Evolutionary conservation across 2,797 vertebrate species (phyloP).

Genomic region (Gymnocypris eckloni): DNA sequence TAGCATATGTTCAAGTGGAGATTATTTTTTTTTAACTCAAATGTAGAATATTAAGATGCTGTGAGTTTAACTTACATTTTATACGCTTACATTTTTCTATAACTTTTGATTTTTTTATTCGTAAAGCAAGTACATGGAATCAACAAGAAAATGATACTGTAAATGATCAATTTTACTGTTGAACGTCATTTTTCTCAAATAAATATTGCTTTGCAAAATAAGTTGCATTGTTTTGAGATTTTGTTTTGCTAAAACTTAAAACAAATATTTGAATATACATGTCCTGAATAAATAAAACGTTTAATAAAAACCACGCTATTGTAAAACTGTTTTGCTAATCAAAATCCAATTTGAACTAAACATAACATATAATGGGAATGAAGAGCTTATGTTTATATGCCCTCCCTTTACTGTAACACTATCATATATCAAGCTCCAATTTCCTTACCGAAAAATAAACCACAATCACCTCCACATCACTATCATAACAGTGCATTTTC

Average conservation of each 20-base stretch:
- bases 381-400: background rate
- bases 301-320: background rate
- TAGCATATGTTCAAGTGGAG: background rate
- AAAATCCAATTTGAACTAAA: background rate
- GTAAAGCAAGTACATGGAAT: background rate
- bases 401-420: constrained; percentile 18
- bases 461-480: constrained; percentile 65
- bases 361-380: background rate
- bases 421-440: constrained; percentile 50
- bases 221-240: background rate
- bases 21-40: background rate
- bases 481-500: constrained; percentile 64
- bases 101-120: background rate
- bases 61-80: background rate
- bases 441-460: constrained; percentile 75
- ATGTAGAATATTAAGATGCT: background rate
- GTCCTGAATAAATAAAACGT: background rate
- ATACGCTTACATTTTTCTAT: background rate
- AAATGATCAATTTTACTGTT: background rate
- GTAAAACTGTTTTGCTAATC: background rate
- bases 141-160: background rate
- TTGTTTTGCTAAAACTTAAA: background rate
- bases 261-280: background rate
- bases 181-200: background rate
- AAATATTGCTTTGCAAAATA: background rate